A percentile compares a stretch with the other conserved stretches of the same genome.
phyloP scores from a whole-genome alignment of 2,797 vertebrate genomes.

The Hapalemur alaotrensis region DNA sequence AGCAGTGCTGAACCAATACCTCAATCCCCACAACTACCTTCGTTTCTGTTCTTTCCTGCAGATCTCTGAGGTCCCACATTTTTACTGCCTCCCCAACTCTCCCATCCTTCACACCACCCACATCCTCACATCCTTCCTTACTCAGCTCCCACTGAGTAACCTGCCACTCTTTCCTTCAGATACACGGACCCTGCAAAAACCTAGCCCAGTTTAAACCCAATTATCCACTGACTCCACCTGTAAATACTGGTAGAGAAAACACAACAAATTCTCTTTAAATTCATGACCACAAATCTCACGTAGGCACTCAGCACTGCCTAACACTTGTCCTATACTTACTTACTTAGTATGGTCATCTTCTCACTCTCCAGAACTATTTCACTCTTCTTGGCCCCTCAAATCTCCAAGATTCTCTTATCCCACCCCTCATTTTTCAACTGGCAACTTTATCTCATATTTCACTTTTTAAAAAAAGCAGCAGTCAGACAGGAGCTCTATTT shows the following conservation, averaged over 20 bases:
- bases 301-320: background rate
- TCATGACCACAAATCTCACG: background rate
- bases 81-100: background rate
- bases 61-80: background rate
- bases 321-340: background rate
- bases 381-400: background rate
- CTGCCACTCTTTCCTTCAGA: background rate
- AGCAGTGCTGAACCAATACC: background rate
- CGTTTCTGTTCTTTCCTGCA: background rate
- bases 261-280: background rate
- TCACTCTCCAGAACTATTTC: background rate
- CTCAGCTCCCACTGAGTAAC: background rate
- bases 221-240: background rate
- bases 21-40: background rate
- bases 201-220: background rate
- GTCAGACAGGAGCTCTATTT: background rate
- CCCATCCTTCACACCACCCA: background rate
- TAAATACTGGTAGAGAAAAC: background rate
- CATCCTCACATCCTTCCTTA: background rate
- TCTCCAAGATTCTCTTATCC: background rate
- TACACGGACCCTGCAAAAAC: background rate
- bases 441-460: background rate
- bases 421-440: background rate
- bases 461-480: background rate
- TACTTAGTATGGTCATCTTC: background rate